Conservation (phyloP, 2,888 invertebrate genomes). For the Rhorus exstirpatorius region DNA sequence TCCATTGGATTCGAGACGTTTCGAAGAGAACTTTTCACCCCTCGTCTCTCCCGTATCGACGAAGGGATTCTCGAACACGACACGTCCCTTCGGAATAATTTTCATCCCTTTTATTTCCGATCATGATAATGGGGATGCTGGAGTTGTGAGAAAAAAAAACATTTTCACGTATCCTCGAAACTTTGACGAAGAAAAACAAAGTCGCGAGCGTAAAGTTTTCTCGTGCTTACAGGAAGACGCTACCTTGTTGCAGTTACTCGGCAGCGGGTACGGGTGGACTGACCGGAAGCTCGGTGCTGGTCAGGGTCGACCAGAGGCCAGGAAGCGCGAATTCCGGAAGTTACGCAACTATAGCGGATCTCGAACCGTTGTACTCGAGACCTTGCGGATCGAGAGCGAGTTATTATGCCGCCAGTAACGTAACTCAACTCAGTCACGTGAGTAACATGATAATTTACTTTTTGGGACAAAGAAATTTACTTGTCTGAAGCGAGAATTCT, state of each 20-base stretch:
- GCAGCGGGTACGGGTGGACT: constrained; percentile 91
- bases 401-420: constrained; percentile 93
- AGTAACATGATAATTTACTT: constrained; percentile 73
- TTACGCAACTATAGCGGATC: constrained; percentile 94
- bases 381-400: constrained; percentile 89
- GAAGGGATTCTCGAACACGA: constrained; percentile 11
- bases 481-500: constrained; percentile 12
- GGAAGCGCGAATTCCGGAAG: constrained; percentile 93
- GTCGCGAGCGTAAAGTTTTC: constrained; percentile 26
- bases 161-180: not conserved
- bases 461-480: constrained; percentile 37
- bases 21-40: constrained; percentile 26
- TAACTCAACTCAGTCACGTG: constrained; percentile 91
- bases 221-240: constrained; percentile 82
- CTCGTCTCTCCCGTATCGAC: constrained; percentile 11
- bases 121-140: no score
- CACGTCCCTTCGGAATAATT: constrained; percentile 35
- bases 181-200: constrained; percentile 3
- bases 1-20: constrained; percentile 44
- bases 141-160: no score
- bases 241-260: constrained; percentile 90
- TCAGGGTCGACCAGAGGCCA: constrained; percentile 91
- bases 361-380: constrained; percentile 87
- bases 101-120: constrained; percentile 29
- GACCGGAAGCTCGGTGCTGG: constrained; percentile 91